Evolutionary conservation across 1,140 invertebrate genomes (phyloP).

Genomic region (Globodera rostochiensis): DNA sequence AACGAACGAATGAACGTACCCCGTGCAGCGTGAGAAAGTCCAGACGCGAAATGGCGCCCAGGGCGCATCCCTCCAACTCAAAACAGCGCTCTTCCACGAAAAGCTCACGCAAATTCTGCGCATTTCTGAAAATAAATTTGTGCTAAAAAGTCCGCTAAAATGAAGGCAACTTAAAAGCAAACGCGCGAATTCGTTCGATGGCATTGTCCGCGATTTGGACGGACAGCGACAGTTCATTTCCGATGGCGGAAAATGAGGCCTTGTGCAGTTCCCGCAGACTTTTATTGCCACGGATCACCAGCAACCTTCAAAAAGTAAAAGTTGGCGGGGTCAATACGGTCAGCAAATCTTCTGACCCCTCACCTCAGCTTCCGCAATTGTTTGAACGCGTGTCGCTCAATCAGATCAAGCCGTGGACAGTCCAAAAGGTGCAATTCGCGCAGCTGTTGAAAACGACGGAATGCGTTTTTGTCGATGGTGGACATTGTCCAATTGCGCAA

Average conservation of each 20-base stretch:
- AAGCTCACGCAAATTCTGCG: constrained; percentile 51
- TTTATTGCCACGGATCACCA: constrained; percentile 41
- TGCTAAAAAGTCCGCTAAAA: not conserved
- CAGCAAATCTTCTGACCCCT: not conserved
- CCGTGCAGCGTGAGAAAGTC: constrained; percentile 54
- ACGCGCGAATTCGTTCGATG: constrained; percentile 44
- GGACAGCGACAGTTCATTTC: constrained; percentile 42
- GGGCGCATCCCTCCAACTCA: constrained; percentile 39
- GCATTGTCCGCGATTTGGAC: constrained; percentile 51
- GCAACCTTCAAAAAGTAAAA: constrained; percentile 23
- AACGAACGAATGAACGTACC: constrained; percentile 31
- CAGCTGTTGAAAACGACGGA: constrained; percentile 42
- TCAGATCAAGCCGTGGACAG: constrained; percentile 48
- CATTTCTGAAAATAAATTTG: constrained; percentile 38
- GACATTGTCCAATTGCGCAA: constrained; percentile 42
- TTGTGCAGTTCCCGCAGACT: constrained; percentile 45
- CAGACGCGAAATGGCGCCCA: constrained; percentile 41
- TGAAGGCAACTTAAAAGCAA: constrained; percentile 45
- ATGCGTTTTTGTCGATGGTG: constrained; percentile 50
- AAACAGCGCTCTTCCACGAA: constrained; percentile 50
- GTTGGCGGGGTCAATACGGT: too few species aligned
- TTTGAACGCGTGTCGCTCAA: constrained; percentile 52
- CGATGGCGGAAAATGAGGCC: constrained; percentile 48
- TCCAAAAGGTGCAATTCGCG: constrained; percentile 42
- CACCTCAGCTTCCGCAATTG: constrained; percentile 47